Percentiles rank a stretch among this genome's conserved stretches.
phyloP scores from a whole-genome alignment of 2,113 vertebrate genomes.

The Raja brachyura region DNA sequence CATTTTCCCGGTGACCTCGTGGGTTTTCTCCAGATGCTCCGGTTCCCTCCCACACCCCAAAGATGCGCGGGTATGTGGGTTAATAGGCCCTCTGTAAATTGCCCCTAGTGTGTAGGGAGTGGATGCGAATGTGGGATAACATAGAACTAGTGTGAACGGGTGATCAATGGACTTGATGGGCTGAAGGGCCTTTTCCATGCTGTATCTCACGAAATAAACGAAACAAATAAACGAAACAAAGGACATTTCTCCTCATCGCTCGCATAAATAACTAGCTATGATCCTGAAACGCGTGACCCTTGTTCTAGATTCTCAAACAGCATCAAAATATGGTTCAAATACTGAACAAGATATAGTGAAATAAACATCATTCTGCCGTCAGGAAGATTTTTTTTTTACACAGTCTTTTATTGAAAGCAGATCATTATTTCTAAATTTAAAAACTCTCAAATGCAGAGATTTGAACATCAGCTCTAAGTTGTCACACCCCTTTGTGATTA shows the following conservation, averaged over 20 bases:
- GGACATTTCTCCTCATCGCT: not conserved
- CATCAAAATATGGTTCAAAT: not conserved
- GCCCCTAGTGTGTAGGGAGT: no score
- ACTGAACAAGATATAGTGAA: not conserved
- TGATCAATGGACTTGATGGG: no score
- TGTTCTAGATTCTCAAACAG: not conserved
- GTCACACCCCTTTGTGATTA: not conserved
- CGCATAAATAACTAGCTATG: not conserved
- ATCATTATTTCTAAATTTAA: not conserved
- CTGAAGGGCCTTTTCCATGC: no score
- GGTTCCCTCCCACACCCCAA: no score
- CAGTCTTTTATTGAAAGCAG: not conserved
- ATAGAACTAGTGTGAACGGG: no score
- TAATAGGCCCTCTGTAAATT: no score
- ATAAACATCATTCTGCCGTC: not conserved
- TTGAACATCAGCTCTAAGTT: not conserved
- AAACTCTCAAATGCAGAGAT: not conserved
- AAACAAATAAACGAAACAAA: no score
- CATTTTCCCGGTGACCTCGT: no score
- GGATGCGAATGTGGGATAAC: no score
- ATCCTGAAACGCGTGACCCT: not conserved
- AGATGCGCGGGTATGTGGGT: no score
- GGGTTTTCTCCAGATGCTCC: no score
- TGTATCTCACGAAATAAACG: no score
- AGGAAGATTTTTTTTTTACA: not conserved